Base-by-base conservation (phyloP, 2,888 invertebrate species). In the Rhagophthalmus giganteus region DNA sequence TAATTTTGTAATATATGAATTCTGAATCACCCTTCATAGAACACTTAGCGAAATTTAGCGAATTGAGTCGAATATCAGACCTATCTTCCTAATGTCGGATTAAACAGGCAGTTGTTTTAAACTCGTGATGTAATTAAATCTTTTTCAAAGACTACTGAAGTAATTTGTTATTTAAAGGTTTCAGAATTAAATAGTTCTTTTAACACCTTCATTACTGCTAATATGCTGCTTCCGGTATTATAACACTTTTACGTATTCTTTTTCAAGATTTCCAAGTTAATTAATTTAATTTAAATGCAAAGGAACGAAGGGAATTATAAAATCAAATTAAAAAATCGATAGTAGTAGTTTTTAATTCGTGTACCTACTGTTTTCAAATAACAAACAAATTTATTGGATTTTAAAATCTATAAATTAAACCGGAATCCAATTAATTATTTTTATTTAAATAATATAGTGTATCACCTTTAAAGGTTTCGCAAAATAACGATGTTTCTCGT, bases 361-460 rank as follows among this genome's bases (percentile, higher is more conserved):
- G n/a, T n/a, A n/a, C n/a, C n/a, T n/a, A n/a, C n/a, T n/a, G n/a
- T n/a, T n/a, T 3, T 32, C 28, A 20, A 45, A 45, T n/a, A n/a
- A n/a, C n/a, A n/a, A 35, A 33, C 26, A 56, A 55, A 59, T 59
- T 58, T 59, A 59, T 59, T 46, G 59, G 55, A 60, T 57, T 58
- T n/a, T 57, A 49, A 53, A 59, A 59, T 62, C 57, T 47, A 59
- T 58, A 60, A 62, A 62, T 62, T 62, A 62, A 54, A n/a, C n/a
- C 59, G 46, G 47, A 58, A 61, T 61, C 62, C 62, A 61, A 61
- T 62, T 62, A 62, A 61, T 47, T 46, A 47, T 52, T 57, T 40
- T 54, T 47, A 50, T 58, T 57, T 59, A 57, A 57, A 59, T 53
- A 52, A 48, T 56, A 52, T 57, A 49, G 45, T 50, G 57, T 57